Conservation (phyloP, 2,797 vertebrate species). For the Linurgus olivaceus region DNA sequence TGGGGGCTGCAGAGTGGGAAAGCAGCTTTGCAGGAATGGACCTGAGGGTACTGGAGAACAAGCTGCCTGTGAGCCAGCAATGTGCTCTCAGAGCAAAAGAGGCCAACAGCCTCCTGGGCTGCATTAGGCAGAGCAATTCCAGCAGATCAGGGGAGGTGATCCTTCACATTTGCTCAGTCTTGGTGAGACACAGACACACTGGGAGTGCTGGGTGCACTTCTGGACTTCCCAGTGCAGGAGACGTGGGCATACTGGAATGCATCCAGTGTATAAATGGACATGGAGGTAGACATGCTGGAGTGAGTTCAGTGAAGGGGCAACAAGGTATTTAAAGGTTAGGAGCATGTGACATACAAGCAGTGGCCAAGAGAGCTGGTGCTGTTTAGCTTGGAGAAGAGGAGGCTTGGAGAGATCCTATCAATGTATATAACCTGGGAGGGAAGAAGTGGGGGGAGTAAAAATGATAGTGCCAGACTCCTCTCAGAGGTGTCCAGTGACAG, state of each 20-base stretch:
- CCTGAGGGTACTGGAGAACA: neutral
- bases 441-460: neutral
- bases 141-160: neutral
- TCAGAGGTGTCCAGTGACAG: neutral
- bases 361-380: neutral
- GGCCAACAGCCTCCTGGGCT: neutral
- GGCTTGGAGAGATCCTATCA: neutral
- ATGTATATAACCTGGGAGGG: neutral
- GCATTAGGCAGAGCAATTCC: neutral
- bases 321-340: neutral
- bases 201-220: neutral
- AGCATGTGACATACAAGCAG: neutral
- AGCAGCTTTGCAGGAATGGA: neutral
- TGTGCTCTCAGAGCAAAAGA: neutral
- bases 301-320: neutral
- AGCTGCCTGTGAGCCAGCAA: neutral
- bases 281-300: neutral
- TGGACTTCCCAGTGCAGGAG: neutral
- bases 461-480: neutral
- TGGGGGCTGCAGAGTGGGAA: neutral
- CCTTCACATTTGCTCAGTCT: neutral
- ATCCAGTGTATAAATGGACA: neutral
- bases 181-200: neutral
- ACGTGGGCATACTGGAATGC: neutral
- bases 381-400: neutral